Conservation (phyloP, 1,140 invertebrate species). For the Zeugodacus cucurbitae region DNA sequence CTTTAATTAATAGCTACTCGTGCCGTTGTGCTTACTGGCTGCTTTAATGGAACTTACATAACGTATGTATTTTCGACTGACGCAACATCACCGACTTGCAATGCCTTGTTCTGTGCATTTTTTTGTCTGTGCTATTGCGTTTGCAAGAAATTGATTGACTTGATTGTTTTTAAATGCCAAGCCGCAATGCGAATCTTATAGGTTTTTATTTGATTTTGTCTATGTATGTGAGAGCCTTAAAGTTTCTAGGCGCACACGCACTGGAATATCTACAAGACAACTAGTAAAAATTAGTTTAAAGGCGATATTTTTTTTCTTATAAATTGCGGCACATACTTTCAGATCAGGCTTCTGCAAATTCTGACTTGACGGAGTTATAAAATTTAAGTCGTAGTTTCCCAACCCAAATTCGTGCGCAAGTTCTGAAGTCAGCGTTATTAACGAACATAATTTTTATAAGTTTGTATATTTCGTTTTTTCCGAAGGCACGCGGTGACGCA, state of each 20-base stretch:
- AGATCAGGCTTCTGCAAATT: not conserved
- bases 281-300: slow-evolving; percentile 14
- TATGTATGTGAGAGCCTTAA: not conserved
- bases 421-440: not conserved
- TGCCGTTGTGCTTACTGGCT: not conserved
- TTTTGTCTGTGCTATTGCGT: not conserved
- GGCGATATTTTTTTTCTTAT: not conserved
- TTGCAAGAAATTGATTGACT: slow-evolving; percentile 34
- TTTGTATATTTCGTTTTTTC: not conserved
- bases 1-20: not conserved
- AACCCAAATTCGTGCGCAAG: not conserved
- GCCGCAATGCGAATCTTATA: not conserved
- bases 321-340: no score
- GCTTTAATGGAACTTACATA: slow-evolving; percentile 16
- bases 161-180: slow-evolving; percentile 33
- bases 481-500: not conserved
- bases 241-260: not conserved
- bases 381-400: slow-evolving; percentile 25
- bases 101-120: not conserved
- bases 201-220: not conserved
- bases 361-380: not conserved
- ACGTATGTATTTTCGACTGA: slow-evolving; percentile 21
- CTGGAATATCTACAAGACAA: not conserved
- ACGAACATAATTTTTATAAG: no score
- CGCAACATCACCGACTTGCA: slow-evolving; percentile 24